These are phyloP conservation scores for Dallia pectoralis DNA, from an alignment of 2,797 vertebrate genomes.

Conservation along the genomic window DNA sequence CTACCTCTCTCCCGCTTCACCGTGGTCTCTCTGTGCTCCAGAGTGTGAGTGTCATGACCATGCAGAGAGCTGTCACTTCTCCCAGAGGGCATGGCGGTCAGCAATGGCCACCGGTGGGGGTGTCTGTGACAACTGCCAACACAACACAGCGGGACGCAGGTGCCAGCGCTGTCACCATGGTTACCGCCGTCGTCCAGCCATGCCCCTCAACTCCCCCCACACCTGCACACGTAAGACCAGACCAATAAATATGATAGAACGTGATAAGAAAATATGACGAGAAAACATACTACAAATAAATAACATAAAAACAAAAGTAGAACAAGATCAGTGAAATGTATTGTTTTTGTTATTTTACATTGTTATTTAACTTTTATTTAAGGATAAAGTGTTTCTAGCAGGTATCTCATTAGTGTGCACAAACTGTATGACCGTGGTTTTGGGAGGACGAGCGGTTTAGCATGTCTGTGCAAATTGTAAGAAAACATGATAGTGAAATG, in stretches of 20 bases:
- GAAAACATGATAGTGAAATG: no score
- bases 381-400: no score
- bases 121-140: constrained; percentile 80
- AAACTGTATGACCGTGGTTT: no score
- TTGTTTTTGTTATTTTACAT: no score
- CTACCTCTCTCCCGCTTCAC: not conserved
- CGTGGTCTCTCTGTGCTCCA: constrained; percentile 39
- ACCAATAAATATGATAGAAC: no score
- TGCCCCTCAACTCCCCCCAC: constrained; percentile 72
- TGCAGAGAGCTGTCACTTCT: constrained; percentile 83
- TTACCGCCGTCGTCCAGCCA: constrained; percentile 72
- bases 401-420: no score
- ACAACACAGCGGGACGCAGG: constrained; percentile 82
- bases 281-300: no score
- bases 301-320: no score
- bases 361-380: no score
- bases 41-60: constrained; percentile 87
- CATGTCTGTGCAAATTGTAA: no score
- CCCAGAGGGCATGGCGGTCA: constrained; percentile 76
- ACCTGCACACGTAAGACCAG: constrained; percentile 80
- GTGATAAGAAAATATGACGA: not conserved
- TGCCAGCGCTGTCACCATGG: constrained; percentile 84
- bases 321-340: no score
- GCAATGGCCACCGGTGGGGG: constrained; percentile 79
- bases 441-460: no score